Evolutionary conservation across 1,140 invertebrate species (phyloP), one percentile per base, ranked within the genome.

Genomic region (Chelonus insularis): DNA sequence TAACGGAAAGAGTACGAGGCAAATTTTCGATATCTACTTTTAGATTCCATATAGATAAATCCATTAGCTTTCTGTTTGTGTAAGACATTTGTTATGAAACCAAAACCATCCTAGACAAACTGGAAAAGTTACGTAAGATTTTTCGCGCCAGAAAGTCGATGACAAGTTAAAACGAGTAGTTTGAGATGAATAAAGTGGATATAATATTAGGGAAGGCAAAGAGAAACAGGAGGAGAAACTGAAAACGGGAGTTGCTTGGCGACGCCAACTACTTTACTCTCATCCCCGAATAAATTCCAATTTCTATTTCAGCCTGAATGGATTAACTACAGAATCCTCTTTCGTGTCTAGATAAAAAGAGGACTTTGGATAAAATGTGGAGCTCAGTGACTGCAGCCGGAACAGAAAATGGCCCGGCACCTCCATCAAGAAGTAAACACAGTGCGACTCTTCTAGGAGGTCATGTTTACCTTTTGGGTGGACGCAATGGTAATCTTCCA

Each of bases 391-490:
- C 81, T 52, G 81, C 84, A 21, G 77, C 79, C 55, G 83, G 84
- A 60, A 70, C 70, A 25, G 82, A 81, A 73, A 81, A 84, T 74
- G 79, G 80, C 54, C 82, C 87, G 60, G 87, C 87, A 71, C 86
- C 86, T 56, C 84, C 86, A 34, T 86, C 89, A 9, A 83, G 91
- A 57, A 87, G 87, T 68, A 94, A 94, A 79, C 92, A 94, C 80
- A 91, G 91, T 37, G 90, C 90, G 41, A 92, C 91, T 56, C 78
- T 91, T 32, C 82, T 89, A 43, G 86, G 86, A 18, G 88, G 88
- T 29, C 82, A 87, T 77, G 85, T 94, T 54, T 95, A 93, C 74
- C 82, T 95, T 36, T 83, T 93, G 47, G 92, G 92, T 1, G 93
- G 93, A 5, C 81, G 91, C 29, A 92, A 91, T 78, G 91, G 91